A percentile compares a stretch with the other conserved stretches of the same genome.
phyloP scores from a whole-genome alignment of 2,113 vertebrate species.

The Pseudorhombus dupliciocellatus region DNA sequence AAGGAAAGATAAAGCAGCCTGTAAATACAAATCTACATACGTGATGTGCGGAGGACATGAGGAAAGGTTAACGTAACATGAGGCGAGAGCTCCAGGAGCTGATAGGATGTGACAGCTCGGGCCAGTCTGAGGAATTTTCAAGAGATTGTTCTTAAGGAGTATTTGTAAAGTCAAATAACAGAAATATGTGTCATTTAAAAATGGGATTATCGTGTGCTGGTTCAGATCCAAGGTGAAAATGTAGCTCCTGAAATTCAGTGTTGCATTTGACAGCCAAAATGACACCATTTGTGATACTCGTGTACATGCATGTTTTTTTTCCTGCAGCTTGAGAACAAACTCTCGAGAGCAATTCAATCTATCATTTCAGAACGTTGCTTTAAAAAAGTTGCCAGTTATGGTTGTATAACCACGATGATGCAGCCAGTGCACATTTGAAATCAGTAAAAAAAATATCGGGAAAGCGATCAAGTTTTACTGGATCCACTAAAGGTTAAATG shows the following conservation, averaged over 20 bases:
- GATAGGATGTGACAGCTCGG: background rate
- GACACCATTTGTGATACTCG: background rate
- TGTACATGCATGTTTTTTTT: background rate
- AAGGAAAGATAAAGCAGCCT: background rate
- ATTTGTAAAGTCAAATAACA: background rate
- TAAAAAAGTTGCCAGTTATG: background rate
- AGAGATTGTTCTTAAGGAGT: too few relatives aligned
- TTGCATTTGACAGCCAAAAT: background rate
- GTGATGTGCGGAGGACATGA: background rate
- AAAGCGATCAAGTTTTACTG: background rate
- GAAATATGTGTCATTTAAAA: too few relatives aligned
- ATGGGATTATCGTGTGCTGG: background rate
- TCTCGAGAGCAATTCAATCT: conserved; percentile 2
- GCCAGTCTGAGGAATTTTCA: background rate
- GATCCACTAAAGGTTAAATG: conserved; percentile 1
- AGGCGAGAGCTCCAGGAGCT: background rate
- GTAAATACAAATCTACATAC: background rate
- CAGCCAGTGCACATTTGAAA: background rate
- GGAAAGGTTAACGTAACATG: background rate
- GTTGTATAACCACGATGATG: background rate
- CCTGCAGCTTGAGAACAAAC: conserved; percentile 12
- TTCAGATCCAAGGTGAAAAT: background rate
- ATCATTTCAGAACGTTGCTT: background rate
- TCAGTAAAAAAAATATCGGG: background rate
- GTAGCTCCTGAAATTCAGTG: background rate